Conservation (phyloP, 1,140 invertebrate species). For the Stegodyphus dumicola region DNA sequence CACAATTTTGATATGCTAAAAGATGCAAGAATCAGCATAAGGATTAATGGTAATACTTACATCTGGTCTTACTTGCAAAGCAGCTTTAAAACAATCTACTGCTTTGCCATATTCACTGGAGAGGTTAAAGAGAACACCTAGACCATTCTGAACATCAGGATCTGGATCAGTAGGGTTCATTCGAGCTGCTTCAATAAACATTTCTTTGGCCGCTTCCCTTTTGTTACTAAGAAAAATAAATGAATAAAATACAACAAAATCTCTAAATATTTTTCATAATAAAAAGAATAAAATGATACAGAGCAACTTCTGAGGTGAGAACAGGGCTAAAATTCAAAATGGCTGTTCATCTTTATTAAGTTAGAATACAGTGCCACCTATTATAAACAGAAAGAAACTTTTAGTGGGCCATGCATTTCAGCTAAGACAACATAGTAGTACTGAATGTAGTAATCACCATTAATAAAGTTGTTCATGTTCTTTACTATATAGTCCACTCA, state of each 20-base stretch:
- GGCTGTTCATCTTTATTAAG: not conserved
- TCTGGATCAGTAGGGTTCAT: slow-evolving; percentile 82
- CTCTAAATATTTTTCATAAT: not conserved
- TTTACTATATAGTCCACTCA: no score
- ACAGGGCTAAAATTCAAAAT: not conserved
- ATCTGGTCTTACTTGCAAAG: slow-evolving; percentile 83
- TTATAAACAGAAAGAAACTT: no score
- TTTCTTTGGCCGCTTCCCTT: slow-evolving; percentile 79
- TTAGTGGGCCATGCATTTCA: no score
- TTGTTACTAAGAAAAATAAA: slow-evolving; percentile 70
- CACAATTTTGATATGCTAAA: no score
- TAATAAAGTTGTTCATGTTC: no score
- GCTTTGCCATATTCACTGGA: slow-evolving; percentile 95
- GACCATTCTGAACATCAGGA: slow-evolving; percentile 93
- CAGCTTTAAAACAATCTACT: slow-evolving; percentile 93
- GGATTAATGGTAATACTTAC: slow-evolving; percentile 69
- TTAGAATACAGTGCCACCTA: no score
- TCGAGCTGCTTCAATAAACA: slow-evolving; percentile 88
- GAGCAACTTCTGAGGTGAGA: not conserved
- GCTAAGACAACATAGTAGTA: no score
- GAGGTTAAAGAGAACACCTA: slow-evolving; percentile 96
- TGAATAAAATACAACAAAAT: no score
- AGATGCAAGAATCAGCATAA: no score
- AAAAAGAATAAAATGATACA: not conserved
- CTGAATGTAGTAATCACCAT: no score